phyloP scores from a whole-genome alignment of 2,113 vertebrate species.

The Panthera tigris region DNA sequence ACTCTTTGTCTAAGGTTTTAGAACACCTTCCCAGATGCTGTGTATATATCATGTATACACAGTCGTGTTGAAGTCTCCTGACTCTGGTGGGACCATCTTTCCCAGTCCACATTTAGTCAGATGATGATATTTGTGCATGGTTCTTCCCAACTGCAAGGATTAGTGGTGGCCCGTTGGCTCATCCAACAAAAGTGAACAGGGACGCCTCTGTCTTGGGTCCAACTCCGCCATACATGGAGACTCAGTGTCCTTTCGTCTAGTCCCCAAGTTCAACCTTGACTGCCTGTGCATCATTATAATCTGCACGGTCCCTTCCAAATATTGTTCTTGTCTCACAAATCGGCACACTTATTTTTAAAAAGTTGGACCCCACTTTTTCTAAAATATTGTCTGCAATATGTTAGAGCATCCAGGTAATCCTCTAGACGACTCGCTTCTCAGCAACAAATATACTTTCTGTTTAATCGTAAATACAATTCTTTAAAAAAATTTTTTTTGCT shows the following conservation, averaged over 20 bases:
- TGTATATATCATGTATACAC: not conserved
- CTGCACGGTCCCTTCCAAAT: not conserved
- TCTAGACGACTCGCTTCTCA: not conserved
- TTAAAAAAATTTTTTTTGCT: not conserved
- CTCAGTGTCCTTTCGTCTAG: not conserved
- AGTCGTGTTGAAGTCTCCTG: not conserved
- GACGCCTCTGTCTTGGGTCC: not conserved
- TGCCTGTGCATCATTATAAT: not conserved
- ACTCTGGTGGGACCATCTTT: not conserved
- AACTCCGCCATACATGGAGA: not conserved
- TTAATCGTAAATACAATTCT: not conserved
- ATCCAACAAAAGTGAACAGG: not conserved
- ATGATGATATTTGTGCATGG: not conserved
- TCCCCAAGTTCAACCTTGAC: not conserved
- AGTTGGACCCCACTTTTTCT: not conserved
- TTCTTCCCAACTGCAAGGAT: not conserved
- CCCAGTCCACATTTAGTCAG: not conserved
- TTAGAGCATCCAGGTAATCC: not conserved
- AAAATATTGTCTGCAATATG: not conserved
- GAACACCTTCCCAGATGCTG: not conserved
- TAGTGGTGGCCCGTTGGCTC: not conserved
- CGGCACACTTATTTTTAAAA: not conserved
- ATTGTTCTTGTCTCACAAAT: not conserved
- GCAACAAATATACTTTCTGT: not conserved
- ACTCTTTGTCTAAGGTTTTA: not conserved